These are phyloP conservation scores for Habrosyne pyritoides DNA, from an alignment of 2,888 invertebrate species.

Conservation along the genomic window DNA sequence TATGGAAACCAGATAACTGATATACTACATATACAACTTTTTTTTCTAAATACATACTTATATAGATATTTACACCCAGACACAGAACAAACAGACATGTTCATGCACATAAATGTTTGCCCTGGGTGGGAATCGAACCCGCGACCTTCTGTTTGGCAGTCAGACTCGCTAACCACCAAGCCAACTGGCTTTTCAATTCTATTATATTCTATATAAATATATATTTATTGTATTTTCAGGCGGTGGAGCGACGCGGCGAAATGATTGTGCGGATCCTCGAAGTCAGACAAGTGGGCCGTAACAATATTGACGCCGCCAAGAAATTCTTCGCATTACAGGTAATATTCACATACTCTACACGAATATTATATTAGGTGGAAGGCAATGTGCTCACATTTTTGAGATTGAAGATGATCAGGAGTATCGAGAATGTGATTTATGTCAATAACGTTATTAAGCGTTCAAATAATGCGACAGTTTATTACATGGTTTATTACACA, in stretches of 20 bases:
- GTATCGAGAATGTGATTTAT: neutral
- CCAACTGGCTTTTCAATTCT: too few species aligned
- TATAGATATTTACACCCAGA: too few species aligned
- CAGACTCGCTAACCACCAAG: too few species aligned
- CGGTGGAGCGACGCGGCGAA: conserved; percentile 96
- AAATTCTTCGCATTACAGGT: conserved; percentile 92
- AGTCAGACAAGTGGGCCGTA: conserved; percentile 92
- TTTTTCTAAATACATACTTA: too few species aligned
- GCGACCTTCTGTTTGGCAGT: too few species aligned
- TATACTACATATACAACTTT: too few species aligned
- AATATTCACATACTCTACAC: conserved; percentile 25
- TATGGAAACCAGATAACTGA: too few species aligned
- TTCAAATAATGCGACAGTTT: neutral
- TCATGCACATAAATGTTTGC: too few species aligned
- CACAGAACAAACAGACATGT: too few species aligned
- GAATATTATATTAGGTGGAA: conserved; percentile 9
- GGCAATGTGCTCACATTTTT: neutral
- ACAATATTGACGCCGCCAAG: conserved; percentile 93
- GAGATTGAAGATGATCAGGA: neutral
- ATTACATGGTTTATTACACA: too few species aligned
- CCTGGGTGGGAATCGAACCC: too few species aligned
- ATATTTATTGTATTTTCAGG: conserved; percentile 72
- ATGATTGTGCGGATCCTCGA: conserved; percentile 97
- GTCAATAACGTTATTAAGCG: neutral
- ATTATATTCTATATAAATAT: neutral